phyloP scores from a whole-genome alignment of 2,888 invertebrate species.

The Pantelozetes paolii region DNA sequence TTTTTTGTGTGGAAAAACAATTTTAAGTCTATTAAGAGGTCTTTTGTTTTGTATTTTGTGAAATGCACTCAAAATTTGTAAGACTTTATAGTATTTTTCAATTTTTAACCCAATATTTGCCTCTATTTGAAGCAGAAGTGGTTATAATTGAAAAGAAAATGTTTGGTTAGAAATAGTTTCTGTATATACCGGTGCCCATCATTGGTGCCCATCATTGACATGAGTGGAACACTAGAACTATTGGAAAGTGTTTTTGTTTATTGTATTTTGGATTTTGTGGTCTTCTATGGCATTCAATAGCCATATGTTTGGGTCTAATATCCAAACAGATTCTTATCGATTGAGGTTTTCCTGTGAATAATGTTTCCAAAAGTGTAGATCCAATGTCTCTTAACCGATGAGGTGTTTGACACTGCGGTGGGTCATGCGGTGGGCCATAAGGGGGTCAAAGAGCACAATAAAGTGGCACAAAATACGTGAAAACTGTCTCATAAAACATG shows the following conservation, averaged over 20 bases:
- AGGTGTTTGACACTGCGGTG: not conserved
- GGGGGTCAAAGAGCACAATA: not conserved
- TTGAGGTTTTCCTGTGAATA: not conserved
- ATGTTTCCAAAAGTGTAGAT: not conserved
- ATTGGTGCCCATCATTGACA: not conserved
- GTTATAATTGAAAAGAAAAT: not conserved
- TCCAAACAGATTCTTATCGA: not conserved
- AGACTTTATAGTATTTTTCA: not conserved
- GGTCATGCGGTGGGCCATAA: not conserved
- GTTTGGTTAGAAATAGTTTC: not conserved
- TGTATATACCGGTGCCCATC: not conserved
- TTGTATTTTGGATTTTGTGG: not conserved
- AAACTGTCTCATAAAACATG: conserved; percentile 7
- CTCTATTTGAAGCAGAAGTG: not conserved
- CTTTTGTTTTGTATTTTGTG: not conserved
- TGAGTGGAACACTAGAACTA: not conserved
- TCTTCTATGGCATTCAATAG: not conserved
- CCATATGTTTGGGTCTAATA: conserved; percentile 5
- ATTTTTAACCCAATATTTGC: conserved; percentile 4
- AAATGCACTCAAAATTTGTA: not conserved
- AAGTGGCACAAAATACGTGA: not conserved
- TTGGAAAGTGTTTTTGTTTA: not conserved
- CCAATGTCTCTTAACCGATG: not conserved
- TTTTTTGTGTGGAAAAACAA: too few species aligned
- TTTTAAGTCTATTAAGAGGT: too few species aligned